A percentile compares a stretch with the other conserved stretches of the same genome.
These are phyloP conservation scores for Glossophaga mutica DNA, from an alignment of 2,797 vertebrate species.

Conservation along the genomic window DNA sequence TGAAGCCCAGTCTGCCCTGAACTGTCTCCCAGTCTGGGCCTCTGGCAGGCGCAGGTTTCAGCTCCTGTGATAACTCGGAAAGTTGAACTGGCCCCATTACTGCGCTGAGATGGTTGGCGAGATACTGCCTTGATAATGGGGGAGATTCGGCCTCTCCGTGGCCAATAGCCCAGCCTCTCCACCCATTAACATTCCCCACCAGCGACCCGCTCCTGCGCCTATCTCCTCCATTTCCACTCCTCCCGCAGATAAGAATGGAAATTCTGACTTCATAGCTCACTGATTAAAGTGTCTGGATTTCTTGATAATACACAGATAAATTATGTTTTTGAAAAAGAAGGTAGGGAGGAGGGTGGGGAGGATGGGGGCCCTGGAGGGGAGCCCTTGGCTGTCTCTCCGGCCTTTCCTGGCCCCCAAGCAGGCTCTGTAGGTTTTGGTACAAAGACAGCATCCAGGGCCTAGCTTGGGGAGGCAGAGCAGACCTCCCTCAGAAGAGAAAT, in stretches of 20 bases:
- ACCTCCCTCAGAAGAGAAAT: neutral
- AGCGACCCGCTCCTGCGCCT: slow-evolving; percentile 94
- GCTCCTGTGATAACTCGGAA: slow-evolving; percentile 99
- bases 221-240: slow-evolving; percentile 99
- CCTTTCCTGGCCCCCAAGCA: neutral
- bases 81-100: slow-evolving; percentile 99
- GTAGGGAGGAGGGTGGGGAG: slow-evolving; percentile 83
- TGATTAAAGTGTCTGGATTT: slow-evolving; percentile 99
- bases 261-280: slow-evolving; percentile 99
- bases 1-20: slow-evolving; percentile 59
- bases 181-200: slow-evolving; percentile 99
- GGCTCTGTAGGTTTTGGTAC: neutral
- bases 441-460: neutral
- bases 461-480: neutral
- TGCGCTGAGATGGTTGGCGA: slow-evolving; percentile 92
- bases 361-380: slow-evolving; percentile 57
- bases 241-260: slow-evolving; percentile 99
- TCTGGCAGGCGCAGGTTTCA: slow-evolving; percentile 92
- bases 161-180: slow-evolving; percentile 92
- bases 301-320: slow-evolving; percentile 99
- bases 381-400: neutral
- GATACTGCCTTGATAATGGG: slow-evolving; percentile 98
- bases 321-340: slow-evolving; percentile 96
- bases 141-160: slow-evolving; percentile 94
- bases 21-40: slow-evolving; percentile 89